phyloP scores from a whole-genome alignment of 2,113 vertebrate genomes.

The Caracal caracal region DNA sequence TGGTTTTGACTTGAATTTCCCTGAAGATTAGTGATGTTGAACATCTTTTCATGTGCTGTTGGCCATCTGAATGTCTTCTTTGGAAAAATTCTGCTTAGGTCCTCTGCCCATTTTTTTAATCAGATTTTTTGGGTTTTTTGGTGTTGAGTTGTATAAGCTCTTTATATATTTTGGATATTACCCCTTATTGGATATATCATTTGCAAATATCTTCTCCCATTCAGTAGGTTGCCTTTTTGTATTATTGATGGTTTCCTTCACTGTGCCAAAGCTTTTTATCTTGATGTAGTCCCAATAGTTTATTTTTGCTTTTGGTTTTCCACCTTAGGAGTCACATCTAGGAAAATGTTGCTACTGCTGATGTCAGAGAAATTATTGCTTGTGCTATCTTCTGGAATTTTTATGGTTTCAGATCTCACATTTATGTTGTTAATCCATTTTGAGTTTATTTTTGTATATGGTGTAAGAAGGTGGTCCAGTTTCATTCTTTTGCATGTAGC shows the following conservation, averaged over 20 bases:
- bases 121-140: background rate
- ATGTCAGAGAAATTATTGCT: background rate
- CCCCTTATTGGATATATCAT: background rate
- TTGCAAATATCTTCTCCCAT: background rate
- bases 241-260: background rate
- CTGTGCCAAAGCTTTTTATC: background rate
- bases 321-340: background rate
- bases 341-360: background rate
- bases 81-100: background rate
- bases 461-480: background rate
- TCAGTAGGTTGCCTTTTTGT: background rate
- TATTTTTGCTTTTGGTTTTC: background rate
- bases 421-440: background rate
- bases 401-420: background rate
- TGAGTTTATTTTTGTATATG: background rate
- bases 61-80: background rate
- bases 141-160: background rate
- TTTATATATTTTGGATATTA: background rate
- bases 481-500: background rate
- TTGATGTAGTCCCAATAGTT: background rate
- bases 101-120: background rate
- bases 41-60: background rate
- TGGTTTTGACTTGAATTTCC: background rate
- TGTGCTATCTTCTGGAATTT: background rate
- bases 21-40: background rate